Evolutionary conservation across 2,888 invertebrate species (phyloP), one percentile per base, ranked within the genome.

Genomic region (Blera fallax): DNA sequence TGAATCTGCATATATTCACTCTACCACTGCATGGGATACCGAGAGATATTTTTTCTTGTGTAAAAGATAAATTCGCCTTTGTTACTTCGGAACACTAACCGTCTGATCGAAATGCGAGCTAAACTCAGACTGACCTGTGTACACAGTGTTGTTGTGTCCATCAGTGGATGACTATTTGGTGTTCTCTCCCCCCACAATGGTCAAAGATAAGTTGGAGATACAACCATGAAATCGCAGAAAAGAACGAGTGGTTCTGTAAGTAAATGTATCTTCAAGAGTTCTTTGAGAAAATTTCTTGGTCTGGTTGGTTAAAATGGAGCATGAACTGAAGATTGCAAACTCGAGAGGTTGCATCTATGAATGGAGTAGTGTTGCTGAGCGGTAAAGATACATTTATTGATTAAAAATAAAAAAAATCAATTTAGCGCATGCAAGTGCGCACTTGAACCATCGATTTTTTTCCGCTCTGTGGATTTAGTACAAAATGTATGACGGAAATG

Each of bases 101-200:
- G 70, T 70, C 43, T 24, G 45, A 58, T 34, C 72, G 14, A 72
- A 37, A 37, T 8, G 60, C 48, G 72, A 60, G 72, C 60, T 72
- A 4, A 72, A 60, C 34, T 60, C 27, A 34, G 37, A 72, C 72
- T 72, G 60, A 14, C 37, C 18, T 58, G 14, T n/a, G 14, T 40
- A 5, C 18, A 43, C 32, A n/a, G 1, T 43, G 50, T 29, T 29
- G 54, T 54, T 54, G 43, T 18, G 40, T 11, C 43, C 34, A 48
- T 7, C 32, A 21, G 40, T 34, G 52, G 74, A 43, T 62, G 76
- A 43, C 40, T 40, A 50, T 40, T 18, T 58, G 58, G 73, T 73
- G 60, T n/a, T 29, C 40, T 58, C 50, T 60, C 60, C 37, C 60
- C 24, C 37, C 24, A 54, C 4, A 62, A 50, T 72, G 37, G 73